These are phyloP conservation scores for Canis aureus DNA, from an alignment of 2,113 vertebrate genomes.

Conservation along the genomic window DNA sequence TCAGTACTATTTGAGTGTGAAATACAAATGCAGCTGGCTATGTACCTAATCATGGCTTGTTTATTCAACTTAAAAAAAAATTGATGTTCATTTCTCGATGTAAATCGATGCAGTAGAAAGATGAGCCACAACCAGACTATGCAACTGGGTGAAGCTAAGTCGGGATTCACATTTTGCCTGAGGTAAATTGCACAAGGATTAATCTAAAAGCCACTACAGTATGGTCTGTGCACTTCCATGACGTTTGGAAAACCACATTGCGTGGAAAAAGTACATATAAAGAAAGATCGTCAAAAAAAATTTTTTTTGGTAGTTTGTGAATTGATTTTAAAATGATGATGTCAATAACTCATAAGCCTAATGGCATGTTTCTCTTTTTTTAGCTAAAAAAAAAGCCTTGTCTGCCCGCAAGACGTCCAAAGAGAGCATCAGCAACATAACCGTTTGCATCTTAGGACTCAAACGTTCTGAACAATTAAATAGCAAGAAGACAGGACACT, in stretches of 20 bases:
- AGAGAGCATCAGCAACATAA: background rate
- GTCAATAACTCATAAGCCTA: background rate
- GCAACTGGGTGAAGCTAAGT: background rate
- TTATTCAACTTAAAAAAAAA: constrained; percentile 48
- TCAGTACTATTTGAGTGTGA: background rate
- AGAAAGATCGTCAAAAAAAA: background rate
- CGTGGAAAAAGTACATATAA: background rate
- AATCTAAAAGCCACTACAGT: constrained; percentile 11
- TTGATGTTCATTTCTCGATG: constrained; percentile 48
- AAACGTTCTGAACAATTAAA: constrained; percentile 3
- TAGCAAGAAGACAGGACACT: background rate
- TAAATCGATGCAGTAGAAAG: constrained; percentile 43
- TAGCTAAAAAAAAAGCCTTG: background rate
- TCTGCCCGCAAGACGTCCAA: background rate
- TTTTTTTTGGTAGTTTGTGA: background rate
- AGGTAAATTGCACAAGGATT: constrained; percentile 29
- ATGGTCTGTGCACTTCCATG: constrained; percentile 38
- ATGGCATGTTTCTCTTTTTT: background rate
- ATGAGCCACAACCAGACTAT: background rate
- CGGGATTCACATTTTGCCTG: constrained; percentile 40
- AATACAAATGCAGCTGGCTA: background rate
- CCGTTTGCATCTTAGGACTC: constrained; percentile 5
- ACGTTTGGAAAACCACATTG: background rate
- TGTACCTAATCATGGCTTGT: constrained; percentile 33
- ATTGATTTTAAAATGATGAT: constrained; percentile 33